Conservation (phyloP, 2,113 vertebrate genomes). For the Callocephalon fimbriatum region DNA sequence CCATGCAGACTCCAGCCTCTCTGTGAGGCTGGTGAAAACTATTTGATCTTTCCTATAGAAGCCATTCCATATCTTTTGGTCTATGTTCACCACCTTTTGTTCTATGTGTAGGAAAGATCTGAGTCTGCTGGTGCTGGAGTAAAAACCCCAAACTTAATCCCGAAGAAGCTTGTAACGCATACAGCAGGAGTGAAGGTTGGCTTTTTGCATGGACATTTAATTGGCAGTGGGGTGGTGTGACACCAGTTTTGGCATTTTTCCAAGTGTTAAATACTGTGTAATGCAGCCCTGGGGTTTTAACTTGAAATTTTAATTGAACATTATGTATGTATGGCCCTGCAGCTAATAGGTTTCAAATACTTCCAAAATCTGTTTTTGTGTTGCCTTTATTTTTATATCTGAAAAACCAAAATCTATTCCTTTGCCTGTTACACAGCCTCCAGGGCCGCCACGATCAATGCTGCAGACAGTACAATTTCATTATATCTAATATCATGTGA, state of each 20-base stretch:
- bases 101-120: neutral
- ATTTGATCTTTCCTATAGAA: neutral
- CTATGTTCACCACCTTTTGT: neutral
- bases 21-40: neutral
- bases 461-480: neutral
- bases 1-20: neutral
- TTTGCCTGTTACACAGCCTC: rapidly evolving
- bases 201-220: neutral
- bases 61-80: neutral
- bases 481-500: rapidly evolving
- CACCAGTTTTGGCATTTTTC: neutral
- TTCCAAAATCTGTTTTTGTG: neutral
- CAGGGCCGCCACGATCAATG: neutral
- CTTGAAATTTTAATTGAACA: neutral
- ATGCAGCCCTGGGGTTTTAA: neutral
- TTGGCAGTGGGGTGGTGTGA: neutral
- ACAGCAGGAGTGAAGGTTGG: rapidly evolving
- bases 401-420: rapidly evolving
- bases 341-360: neutral
- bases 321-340: neutral
- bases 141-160: neutral
- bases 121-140: neutral
- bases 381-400: neutral
- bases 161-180: neutral
- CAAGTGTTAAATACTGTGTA: neutral